phyloP scores from a whole-genome alignment of 1,140 invertebrate genomes.

The Drosophila virilis region DNA sequence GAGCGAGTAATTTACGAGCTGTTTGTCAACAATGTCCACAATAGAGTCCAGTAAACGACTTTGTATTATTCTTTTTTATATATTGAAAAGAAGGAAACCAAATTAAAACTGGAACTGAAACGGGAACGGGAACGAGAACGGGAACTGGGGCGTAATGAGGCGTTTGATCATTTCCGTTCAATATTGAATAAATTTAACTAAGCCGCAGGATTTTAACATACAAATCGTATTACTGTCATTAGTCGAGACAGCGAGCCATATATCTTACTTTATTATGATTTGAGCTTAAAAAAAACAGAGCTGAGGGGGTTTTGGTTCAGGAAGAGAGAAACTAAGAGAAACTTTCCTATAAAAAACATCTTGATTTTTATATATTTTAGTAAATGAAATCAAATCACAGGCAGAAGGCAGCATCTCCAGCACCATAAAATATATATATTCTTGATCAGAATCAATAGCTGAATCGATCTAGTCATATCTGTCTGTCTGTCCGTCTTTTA shows the following conservation, averaged over 20 bases:
- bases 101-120: conserved; percentile 33
- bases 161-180: conserved; percentile 70
- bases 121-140: conserved; percentile 40
- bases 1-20: conserved; percentile 76
- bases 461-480: too few relatives aligned
- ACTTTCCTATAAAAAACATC: too few relatives aligned
- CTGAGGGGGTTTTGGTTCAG: not conserved
- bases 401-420: too few relatives aligned
- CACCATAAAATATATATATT: too few relatives aligned
- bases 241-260: conserved; percentile 36
- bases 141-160: conserved; percentile 64
- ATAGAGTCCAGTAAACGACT: conserved; percentile 58
- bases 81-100: conserved; percentile 13
- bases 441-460: too few relatives aligned
- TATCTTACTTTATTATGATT: conserved; percentile 34
- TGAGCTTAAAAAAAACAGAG: not conserved
- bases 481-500: too few relatives aligned
- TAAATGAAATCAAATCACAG: too few relatives aligned
- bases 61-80: conserved; percentile 50
- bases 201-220: conserved; percentile 35
- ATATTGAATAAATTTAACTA: conserved; percentile 60
- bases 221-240: conserved; percentile 60
- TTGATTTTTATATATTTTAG: too few relatives aligned
- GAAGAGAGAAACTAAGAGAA: not conserved
- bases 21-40: conserved; percentile 75